Evolutionary conservation across 2,797 vertebrate genomes (phyloP).

Genomic region (Nasua narica): DNA sequence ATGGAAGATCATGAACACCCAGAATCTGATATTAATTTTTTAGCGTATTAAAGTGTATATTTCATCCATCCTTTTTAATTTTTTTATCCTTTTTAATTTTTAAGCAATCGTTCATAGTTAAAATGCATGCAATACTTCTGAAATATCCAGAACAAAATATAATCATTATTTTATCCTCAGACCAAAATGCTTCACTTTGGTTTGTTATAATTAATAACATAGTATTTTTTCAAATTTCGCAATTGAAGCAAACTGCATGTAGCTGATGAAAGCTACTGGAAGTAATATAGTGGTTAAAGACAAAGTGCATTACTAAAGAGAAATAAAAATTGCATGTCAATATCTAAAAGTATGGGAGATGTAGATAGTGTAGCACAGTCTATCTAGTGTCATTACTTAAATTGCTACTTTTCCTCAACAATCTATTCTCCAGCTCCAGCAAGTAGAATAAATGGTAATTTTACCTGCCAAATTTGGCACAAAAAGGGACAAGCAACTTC

Average conservation of each 20-base stretch:
- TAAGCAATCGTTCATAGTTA: not conserved
- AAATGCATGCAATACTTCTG: conserved; percentile 1
- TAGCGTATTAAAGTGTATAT: not conserved
- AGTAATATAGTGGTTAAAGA: conserved; percentile 5
- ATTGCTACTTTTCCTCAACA: conserved; percentile 73
- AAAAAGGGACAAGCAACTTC: conserved; percentile 75
- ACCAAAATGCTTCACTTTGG: conserved; percentile 46
- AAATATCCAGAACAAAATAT: conserved; percentile 35
- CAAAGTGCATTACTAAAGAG: conserved; percentile 1
- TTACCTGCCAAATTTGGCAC: conserved; percentile 76
- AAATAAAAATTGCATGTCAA: conserved; percentile 56
- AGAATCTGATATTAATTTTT: not conserved
- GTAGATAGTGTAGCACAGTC: conserved; percentile 40
- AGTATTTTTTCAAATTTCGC: conserved; percentile 27
- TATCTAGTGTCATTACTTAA: conserved; percentile 69
- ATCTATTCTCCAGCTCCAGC: conserved; percentile 64
- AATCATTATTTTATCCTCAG: conserved; percentile 30
- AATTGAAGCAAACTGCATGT: conserved; percentile 21
- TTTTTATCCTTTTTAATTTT: not conserved
- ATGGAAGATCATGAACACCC: not conserved
- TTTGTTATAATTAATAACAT: conserved; percentile 55
- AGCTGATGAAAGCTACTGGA: conserved; percentile 28
- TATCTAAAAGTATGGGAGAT: conserved; percentile 61
- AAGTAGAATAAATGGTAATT: conserved; percentile 75
- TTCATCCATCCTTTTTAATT: not conserved